Conservation (phyloP, 2,888 invertebrate species). For the Lycophotia porphyrea region DNA sequence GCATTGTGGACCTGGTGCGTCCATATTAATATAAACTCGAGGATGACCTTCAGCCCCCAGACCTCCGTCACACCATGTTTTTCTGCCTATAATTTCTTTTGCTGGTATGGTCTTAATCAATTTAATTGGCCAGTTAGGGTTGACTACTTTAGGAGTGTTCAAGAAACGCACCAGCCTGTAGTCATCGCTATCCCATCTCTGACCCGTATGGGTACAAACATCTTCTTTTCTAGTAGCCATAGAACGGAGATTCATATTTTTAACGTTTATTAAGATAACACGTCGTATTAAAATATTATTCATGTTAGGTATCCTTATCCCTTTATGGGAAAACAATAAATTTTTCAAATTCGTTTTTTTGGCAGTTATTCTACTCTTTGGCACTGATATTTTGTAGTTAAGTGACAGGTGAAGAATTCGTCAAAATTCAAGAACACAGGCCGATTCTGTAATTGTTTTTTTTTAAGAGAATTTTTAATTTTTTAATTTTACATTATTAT, state of each 20-base stretch:
- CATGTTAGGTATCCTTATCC: conserved; percentile 9
- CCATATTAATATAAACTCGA: conserved; percentile 51
- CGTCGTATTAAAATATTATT: conserved; percentile 6
- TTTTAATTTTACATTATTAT: too few relatives aligned
- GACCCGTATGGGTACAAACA: conserved; percentile 48
- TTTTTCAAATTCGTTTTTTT: conserved; percentile 4
- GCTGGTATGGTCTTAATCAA: conserved; percentile 9
- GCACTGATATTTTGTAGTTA: not conserved
- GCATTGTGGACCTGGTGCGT: conserved; percentile 42
- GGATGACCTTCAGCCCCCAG: conserved; percentile 47
- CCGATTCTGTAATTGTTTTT: not conserved
- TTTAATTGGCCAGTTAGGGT: conserved; percentile 35
- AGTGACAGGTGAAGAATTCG: not conserved
- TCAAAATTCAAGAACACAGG: not conserved
- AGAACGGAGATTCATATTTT: conserved; percentile 18
- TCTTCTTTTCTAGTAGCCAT: conserved; percentile 39
- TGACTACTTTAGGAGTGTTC: conserved; percentile 37
- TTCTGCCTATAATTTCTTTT: conserved; percentile 20
- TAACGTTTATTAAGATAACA: conserved; percentile 11
- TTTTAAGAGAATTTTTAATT: too few relatives aligned
- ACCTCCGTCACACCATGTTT: conserved; percentile 45
- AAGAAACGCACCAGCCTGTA: conserved; percentile 45
- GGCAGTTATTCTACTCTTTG: not conserved
- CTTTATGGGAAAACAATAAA: not conserved
- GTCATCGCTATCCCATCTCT: conserved; percentile 43